Base-by-base conservation (phyloP, 2,797 vertebrate species). In the Melanotaenia pygmaea region DNA sequence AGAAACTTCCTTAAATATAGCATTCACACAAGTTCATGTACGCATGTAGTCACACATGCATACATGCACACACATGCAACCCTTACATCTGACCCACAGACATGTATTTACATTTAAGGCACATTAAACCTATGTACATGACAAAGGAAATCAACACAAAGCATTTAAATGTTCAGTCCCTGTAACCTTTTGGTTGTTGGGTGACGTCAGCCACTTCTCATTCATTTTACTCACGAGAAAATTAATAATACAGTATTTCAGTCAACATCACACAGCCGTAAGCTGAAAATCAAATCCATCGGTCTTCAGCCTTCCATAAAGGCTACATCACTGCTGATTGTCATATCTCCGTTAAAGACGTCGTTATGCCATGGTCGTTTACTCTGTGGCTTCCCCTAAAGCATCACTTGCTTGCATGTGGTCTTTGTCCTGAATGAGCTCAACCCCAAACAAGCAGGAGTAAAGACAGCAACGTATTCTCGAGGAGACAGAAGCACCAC, bases 41-140 rank as follows among this genome's bases (percentile, higher is more conserved):
- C 30, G 69, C 76, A 70, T 61, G 38, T 66, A 62, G 18, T 57
- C 66, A 83, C 68, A 64, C 77, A 70, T 65, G 35, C 64, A 60
- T 26, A 47, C 83, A 77, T n/a, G 72, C 77, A 78, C 67, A 51
- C 76, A 67, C 83, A 82, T 72, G 40, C 70, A 80, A 54, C 60
- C 61, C 37, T 59, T 66, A 74, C 59, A 56, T 13, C 56, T 43
- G 73, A 66, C 79, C 47, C 60, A 85, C 71, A 67, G 51, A 81
- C 89, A 81, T 59, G 63, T 90, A 92, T 92, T 89, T 90, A 92
- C 90, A 92, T 72, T 66, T 83, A 92, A 90, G 82, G 87, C 88
- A 91, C 87, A 66, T 82, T 26, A 77, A 84, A 74, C 76, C 57
- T 80, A 87, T 90, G 71, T 83, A 85, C 80, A 88, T 3, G 37